Conservation (phyloP, 2,797 vertebrate species). For the Malacoraja senta region DNA sequence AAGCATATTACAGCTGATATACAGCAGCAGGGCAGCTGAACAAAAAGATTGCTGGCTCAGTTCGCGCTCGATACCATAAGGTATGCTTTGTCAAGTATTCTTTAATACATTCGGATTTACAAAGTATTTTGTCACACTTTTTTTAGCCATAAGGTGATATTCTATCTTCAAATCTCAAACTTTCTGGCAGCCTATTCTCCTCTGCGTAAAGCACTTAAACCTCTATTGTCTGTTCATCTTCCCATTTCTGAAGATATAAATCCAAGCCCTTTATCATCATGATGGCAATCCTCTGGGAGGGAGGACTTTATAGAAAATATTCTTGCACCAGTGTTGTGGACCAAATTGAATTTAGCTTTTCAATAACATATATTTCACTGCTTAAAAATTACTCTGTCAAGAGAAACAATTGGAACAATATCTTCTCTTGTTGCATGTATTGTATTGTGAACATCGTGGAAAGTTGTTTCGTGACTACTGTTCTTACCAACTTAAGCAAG, state of each 20-base stretch:
- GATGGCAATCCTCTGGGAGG: background rate
- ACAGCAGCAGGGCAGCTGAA: background rate
- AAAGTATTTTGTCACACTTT: background rate
- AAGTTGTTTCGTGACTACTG: background rate
- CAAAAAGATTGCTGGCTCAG: too few relatives aligned
- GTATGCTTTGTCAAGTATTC: background rate
- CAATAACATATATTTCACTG: background rate
- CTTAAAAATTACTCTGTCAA: background rate
- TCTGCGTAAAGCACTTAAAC: background rate
- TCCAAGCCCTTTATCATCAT: background rate
- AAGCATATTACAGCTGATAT: background rate
- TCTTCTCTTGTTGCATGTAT: background rate
- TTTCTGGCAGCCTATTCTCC: background rate
- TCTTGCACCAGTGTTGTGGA: background rate
- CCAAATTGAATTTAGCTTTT: background rate
- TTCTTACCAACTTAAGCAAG: background rate
- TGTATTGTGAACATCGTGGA: background rate
- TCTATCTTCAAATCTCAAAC: background rate
- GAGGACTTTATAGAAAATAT: background rate
- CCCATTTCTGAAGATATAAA: background rate
- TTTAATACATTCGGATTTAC: background rate
- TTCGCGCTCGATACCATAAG: background rate
- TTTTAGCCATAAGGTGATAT: background rate
- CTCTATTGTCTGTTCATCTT: background rate
- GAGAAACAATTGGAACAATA: background rate